Evolutionary conservation across 2,888 invertebrate genomes (phyloP), one percentile per base, ranked within the genome.

Genomic region (Cheilosia urbana): DNA sequence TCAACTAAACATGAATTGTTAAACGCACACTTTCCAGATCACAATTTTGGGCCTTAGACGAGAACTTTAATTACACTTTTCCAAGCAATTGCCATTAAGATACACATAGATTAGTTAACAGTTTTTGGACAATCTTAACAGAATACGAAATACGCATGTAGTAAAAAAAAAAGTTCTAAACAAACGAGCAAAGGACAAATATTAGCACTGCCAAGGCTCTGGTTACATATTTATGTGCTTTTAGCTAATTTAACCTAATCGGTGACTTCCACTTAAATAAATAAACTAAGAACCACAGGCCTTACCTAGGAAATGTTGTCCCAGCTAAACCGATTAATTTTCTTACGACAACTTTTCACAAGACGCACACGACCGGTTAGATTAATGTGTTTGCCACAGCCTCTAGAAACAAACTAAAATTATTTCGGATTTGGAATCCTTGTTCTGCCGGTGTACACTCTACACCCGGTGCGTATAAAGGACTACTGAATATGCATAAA

Each of bases 351-450:
- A 72, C 45, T 63, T 37, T 60, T 47, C 30, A 83, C 71, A 62
- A 78, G 21, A 34, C 60, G 11, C 49, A 73, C 55, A 24, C 49
- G 42, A 45, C 49, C 37, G 40, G 4, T 21, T 15, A 24, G 27
- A 55, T 45, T 47, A 30, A 49, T 79, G 63, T 57, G 45, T 69
- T 75, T 57, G 30, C 19, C 30, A 72, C 77, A 65, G 53, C 30
- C 63, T 79, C 69, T 53, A 55, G 68, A 21, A 57, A 45, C 63
- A 47, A 69, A 84, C 83, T 84, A 51, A 75, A 24, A 40, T 45
- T 57, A 40, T 45, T 49, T 40, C 7, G 37, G 21, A 34, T 57
- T 47, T 45, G 11, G 24, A 24, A 55, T 47, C 21, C 24, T 63
- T 68, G 49, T 58, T 42, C 30, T 47, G n/a, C 17, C 42, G 21